Evolutionary conservation across 2,113 vertebrate genomes (phyloP).

Genomic region (Pedetes capensis): DNA sequence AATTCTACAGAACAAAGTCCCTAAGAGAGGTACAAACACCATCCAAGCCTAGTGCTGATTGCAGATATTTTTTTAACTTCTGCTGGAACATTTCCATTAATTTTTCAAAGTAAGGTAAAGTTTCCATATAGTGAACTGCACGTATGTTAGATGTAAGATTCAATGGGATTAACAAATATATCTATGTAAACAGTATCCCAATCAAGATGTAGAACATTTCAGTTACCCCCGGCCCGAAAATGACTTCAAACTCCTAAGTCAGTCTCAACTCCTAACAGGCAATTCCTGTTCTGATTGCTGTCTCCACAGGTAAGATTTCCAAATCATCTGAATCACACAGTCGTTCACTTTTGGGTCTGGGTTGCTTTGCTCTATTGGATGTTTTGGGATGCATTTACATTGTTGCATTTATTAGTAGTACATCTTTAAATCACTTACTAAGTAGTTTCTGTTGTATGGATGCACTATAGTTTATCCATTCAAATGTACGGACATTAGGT

Average conservation of each 20-base stretch:
- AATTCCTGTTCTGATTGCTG: neutral
- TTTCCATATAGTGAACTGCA: neutral
- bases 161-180: neutral
- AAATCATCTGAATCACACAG: neutral
- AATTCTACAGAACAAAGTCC: neutral
- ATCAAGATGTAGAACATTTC: neutral
- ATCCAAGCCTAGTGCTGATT: neutral
- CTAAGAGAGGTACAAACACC: neutral
- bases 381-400: neutral
- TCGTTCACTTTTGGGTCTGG: neutral
- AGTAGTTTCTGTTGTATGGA: neutral
- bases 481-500: neutral
- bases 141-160: neutral
- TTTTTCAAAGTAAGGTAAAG: neutral
- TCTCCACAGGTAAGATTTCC: neutral
- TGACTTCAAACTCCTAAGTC: neutral
- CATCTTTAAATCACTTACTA: neutral
- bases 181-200: neutral
- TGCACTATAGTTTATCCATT: neutral
- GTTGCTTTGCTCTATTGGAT: neutral
- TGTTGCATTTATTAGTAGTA: neutral
- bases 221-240: neutral
- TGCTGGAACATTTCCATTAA: constrained; percentile 9
- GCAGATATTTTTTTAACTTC: neutral
- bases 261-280: neutral